These are phyloP conservation scores for Ophioninae sp. DNA, from an alignment of 2,888 invertebrate species.

Conservation along the genomic window DNA sequence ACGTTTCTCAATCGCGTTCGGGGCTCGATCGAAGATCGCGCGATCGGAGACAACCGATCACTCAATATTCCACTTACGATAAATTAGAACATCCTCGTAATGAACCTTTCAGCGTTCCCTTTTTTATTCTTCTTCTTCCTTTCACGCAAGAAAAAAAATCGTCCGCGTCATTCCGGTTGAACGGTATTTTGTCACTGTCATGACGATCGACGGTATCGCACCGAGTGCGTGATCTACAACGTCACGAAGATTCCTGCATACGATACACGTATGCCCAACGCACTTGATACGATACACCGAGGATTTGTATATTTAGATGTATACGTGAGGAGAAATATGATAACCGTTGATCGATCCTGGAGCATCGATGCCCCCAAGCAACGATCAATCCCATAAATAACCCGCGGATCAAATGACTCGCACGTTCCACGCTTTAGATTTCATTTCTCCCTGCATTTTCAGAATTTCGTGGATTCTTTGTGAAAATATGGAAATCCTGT, in stretches of 20 bases:
- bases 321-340: slow-evolving; percentile 33
- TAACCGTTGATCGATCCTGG: slow-evolving; percentile 52
- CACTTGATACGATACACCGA: slow-evolving; percentile 8
- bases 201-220: slow-evolving; percentile 12
- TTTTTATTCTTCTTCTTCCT: neutral
- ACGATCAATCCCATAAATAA: slow-evolving; percentile 58
- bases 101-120: neutral
- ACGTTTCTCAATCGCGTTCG: no score
- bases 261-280: neutral
- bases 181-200: slow-evolving; percentile 34
- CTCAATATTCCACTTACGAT: slow-evolving; percentile 1
- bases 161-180: slow-evolving; percentile 15
- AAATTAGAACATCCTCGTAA: neutral
- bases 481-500: no score
- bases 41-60: slow-evolving; percentile 1
- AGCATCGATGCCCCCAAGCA: slow-evolving; percentile 60
- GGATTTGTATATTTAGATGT: neutral
- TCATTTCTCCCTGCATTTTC: slow-evolving; percentile 19
- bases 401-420: slow-evolving; percentile 55
- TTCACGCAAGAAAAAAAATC: no score
- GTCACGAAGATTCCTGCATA: slow-evolving; percentile 35
- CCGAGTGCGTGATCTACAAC: slow-evolving; percentile 24
- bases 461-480: no score
- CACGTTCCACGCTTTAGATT: slow-evolving; percentile 45
- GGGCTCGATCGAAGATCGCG: no score